Conservation (phyloP, 2,888 invertebrate genomes). For the Lasioglossum malachurum region DNA sequence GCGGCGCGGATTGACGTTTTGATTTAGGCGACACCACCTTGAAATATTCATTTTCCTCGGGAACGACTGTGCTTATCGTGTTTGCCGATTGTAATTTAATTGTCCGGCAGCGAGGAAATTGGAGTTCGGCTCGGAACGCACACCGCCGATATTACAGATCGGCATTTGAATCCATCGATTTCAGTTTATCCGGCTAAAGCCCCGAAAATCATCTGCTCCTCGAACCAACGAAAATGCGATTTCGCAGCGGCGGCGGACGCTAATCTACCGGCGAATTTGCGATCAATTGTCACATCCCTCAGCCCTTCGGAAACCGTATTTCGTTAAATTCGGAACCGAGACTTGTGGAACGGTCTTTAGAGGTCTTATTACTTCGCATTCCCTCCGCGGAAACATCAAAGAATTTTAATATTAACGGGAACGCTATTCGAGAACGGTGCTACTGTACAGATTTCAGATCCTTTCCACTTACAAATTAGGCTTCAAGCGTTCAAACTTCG, state of each 20-base stretch:
- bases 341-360: neutral
- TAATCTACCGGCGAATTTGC: constrained; percentile 61
- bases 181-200: constrained; percentile 70
- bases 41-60: constrained; percentile 63
- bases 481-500: neutral
- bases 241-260: constrained; percentile 47
- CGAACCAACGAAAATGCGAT: constrained; percentile 69
- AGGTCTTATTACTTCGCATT: neutral
- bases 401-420: neutral
- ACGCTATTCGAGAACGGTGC: neutral
- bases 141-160: constrained; percentile 76
- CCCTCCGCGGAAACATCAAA: neutral
- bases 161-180: constrained; percentile 73
- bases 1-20: constrained; percentile 53
- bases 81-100: constrained; percentile 82
- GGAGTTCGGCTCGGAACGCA: constrained; percentile 78
- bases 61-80: constrained; percentile 72
- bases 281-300: constrained; percentile 52
- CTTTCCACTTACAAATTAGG: neutral
- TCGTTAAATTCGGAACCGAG: neutral
- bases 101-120: constrained; percentile 81
- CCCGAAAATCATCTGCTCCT: constrained; percentile 66
- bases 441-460: neutral
- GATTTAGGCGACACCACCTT: constrained; percentile 63
- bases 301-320: constrained; percentile 18